Evolutionary conservation across 2,797 vertebrate genomes (phyloP), one percentile per base, ranked within the genome.

Genomic region (Leuciscus waleckii): DNA sequence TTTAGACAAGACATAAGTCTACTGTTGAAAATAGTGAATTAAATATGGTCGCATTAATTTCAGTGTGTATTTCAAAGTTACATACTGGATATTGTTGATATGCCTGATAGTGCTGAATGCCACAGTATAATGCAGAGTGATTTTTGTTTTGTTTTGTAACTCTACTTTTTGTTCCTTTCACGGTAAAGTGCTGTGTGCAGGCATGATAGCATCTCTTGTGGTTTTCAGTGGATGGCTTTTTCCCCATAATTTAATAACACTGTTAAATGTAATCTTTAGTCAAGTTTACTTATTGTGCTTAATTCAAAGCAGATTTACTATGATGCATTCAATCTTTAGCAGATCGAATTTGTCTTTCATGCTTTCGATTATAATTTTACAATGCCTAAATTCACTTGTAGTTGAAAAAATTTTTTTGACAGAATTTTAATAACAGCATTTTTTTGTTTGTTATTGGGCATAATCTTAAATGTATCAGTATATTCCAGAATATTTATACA

Each of bases 141-240:
- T 80, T 43, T 35, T 17, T 41, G 67, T n/a, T n/a, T n/a, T n/a
- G n/a, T 58, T 68, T 56, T 87, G 82, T 70, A 83, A 26, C 82
- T 41, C 43, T 79, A 68, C 23, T 68, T 88, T 87, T 87, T 85
- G 84, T 77, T 88, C 73, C 83, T 88, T 79, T 86, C 69, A 80
- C 46, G 76, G 67, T 68, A 85, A 85, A 87, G 67, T 85, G 76
- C 80, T 41, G 16, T 86, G 77, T 74, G 56, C 37, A 80, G 41
- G 1, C 9, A 17, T 29, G 89, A 90, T 90, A 84, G 83, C 37
- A 89, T 91, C 88, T 75, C 17, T 58, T 70, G 29, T 54, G 68
- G 32, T 82, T 88, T 82, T 85, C 67, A 63, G 79, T 81, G 86
- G 86, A 85, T 61, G 41, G 68, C 37, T 84, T 86, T 70, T 84